These are phyloP conservation scores for Vidua chalybeata DNA, from an alignment of 2,113 vertebrate genomes.

Conservation along the genomic window DNA sequence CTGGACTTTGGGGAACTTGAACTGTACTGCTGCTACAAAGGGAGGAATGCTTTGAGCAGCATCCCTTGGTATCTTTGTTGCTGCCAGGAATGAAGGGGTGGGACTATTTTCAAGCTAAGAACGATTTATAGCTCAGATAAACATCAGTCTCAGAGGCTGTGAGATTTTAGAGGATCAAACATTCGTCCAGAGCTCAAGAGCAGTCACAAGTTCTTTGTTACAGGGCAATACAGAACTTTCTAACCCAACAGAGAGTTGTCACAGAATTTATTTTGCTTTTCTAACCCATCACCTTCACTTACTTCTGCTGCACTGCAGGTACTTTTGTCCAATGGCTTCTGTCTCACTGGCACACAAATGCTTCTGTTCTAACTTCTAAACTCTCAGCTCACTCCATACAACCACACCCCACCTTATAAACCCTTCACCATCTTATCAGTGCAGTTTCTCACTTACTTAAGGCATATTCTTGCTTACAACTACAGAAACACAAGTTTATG, in stretches of 20 bases:
- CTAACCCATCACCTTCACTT: neutral
- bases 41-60: neutral
- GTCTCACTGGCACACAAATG: neutral
- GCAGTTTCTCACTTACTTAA: neutral
- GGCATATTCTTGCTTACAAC: neutral
- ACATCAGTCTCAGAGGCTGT: neutral
- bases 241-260: too few species aligned
- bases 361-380: neutral
- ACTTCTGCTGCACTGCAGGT: neutral
- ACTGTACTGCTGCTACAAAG: neutral
- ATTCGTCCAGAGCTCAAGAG: neutral
- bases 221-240: too few species aligned
- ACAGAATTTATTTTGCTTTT: neutral
- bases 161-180: neutral
- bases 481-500: neutral
- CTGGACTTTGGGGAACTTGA: neutral
- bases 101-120: neutral
- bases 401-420: neutral
- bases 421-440: neutral
- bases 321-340: neutral
- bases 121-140: neutral
- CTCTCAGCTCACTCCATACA: neutral
- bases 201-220: neutral
- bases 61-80: neutral
- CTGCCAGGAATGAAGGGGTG: neutral